These are phyloP conservation scores for Ceraclea dissimilis DNA, from an alignment of 2,888 invertebrate species.

Conservation along the genomic window DNA sequence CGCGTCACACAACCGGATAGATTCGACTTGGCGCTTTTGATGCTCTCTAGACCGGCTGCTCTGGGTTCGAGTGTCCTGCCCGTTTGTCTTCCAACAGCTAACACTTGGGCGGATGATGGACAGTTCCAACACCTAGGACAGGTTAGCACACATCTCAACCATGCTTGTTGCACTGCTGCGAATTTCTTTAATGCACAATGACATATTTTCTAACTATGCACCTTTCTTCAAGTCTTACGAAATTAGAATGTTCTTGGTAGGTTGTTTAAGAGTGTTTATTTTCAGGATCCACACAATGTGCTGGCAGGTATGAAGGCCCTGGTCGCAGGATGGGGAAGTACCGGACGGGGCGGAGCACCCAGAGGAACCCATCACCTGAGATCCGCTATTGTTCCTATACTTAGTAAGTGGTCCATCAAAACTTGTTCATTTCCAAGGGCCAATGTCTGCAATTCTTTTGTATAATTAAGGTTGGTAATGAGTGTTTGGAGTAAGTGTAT, in stretches of 20 bases:
- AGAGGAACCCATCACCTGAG: conserved; percentile 74
- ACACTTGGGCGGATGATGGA: conserved; percentile 1
- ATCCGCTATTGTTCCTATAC: conserved; percentile 74
- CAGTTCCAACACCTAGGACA: conserved; percentile 6
- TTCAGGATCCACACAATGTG: conserved; percentile 12
- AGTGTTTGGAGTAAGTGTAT: too few relatives aligned
- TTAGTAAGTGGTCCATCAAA: conserved; percentile 48
- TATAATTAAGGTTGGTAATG: neutral
- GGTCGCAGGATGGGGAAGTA: conserved; percentile 82
- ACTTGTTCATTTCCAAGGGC: too few relatives aligned
- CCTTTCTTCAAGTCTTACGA: too few relatives aligned
- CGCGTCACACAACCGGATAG: conserved; percentile 77
- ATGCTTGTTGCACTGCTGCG: neutral
- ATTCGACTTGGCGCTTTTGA: conserved; percentile 68
- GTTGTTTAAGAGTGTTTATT: neutral
- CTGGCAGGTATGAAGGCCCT: conserved; percentile 37
- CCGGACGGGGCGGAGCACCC: conserved; percentile 61
- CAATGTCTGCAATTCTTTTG: neutral
- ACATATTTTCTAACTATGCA: neutral
- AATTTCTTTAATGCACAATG: neutral
- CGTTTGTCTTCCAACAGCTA: conserved; percentile 61
- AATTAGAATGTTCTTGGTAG: neutral
- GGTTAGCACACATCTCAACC: neutral
- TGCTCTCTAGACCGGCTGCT: conserved; percentile 59
- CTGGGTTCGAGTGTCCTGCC: conserved; percentile 65